These are phyloP conservation scores for Onychomys torridus DNA, from an alignment of 2,797 vertebrate species.

Conservation along the genomic window DNA sequence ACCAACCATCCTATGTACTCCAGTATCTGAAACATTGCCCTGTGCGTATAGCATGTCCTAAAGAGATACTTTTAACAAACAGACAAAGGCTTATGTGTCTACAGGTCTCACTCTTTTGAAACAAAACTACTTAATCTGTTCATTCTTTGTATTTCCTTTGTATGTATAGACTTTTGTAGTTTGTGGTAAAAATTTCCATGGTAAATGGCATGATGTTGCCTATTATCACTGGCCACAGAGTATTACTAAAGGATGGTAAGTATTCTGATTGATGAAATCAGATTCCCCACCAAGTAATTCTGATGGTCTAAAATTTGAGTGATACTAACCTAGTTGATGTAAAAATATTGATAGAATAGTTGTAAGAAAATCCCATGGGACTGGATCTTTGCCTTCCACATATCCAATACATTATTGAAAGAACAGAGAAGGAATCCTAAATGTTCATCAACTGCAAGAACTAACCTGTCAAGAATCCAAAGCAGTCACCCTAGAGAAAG, in stretches of 20 bases:
- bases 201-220: neutral
- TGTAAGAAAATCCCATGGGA: slow-evolving; percentile 27
- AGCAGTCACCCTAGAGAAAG: slow-evolving; percentile 24
- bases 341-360: neutral
- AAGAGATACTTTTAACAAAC: slow-evolving; percentile 6
- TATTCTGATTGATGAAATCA: neutral
- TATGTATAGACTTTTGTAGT: neutral
- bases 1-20: neutral
- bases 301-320: slow-evolving; percentile 14
- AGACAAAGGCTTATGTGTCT: neutral
- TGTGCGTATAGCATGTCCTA: neutral
- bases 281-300: neutral
- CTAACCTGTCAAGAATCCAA: slow-evolving; percentile 1
- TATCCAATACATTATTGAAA: neutral
- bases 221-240: neutral
- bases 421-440: slow-evolving; percentile 25
- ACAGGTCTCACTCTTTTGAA: neutral
- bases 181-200: slow-evolving; percentile 28
- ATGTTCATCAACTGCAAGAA: slow-evolving; percentile 31
- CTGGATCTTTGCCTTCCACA: slow-evolving; percentile 11
- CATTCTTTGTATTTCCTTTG: neutral
- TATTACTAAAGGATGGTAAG: neutral
- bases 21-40: neutral
- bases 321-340: neutral
- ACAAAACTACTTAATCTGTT: slow-evolving; percentile 29